phyloP scores from a whole-genome alignment of 2,113 vertebrate genomes.

The Motacilla alba region DNA sequence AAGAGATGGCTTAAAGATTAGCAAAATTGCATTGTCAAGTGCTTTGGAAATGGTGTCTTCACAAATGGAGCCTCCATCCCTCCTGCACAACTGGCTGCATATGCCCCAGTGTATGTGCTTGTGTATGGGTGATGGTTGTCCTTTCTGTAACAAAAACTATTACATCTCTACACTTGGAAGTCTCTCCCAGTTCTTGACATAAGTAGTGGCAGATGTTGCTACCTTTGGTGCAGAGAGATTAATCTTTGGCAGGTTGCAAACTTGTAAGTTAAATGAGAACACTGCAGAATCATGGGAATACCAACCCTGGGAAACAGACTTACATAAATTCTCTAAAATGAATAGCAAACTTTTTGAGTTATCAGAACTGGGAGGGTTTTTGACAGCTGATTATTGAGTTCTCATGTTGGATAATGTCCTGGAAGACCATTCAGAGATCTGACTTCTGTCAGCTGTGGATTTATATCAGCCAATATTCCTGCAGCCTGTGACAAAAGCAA shows the following conservation, averaged over 20 bases:
- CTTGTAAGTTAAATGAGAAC: neutral
- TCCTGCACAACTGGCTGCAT: neutral
- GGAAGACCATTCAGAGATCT: neutral
- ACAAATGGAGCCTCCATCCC: neutral
- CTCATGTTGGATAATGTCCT: neutral
- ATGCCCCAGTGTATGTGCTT: neutral
- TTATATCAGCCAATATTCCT: neutral
- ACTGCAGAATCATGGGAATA: neutral
- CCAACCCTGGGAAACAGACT: neutral
- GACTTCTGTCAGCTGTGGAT: neutral
- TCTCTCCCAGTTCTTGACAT: neutral
- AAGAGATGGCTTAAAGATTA: conserved; percentile 1
- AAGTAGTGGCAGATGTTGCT: neutral
- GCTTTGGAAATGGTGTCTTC: neutral
- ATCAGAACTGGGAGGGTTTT: neutral
- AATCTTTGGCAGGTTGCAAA: neutral
- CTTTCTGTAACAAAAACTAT: neutral
- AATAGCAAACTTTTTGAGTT: neutral
- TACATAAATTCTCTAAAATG: conserved; percentile 1
- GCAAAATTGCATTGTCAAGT: neutral
- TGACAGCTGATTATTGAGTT: neutral
- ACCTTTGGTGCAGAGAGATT: neutral
- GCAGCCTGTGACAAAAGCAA: neutral
- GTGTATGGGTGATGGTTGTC: neutral
- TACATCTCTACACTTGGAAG: neutral